These are phyloP conservation scores for Drosophila paramelanica DNA, from an alignment of 2,888 invertebrate species.

Conservation along the genomic window DNA sequence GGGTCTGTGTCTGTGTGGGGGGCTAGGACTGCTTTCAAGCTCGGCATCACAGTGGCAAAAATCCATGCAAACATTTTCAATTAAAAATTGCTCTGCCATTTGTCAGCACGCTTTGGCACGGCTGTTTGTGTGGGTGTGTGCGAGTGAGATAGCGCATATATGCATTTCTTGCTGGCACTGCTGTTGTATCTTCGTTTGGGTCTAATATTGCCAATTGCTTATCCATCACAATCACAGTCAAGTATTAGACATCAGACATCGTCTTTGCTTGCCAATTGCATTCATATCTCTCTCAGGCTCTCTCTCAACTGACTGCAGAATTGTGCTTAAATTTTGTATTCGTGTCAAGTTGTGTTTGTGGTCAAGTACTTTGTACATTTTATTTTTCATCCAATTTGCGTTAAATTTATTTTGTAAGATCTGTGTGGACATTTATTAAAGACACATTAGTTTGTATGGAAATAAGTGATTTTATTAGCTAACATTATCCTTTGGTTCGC, in stretches of 20 bases:
- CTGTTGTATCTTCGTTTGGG: conserved; percentile 32
- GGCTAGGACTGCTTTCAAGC: conserved; percentile 22
- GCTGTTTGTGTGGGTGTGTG: conserved; percentile 2
- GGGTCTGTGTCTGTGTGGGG: background rate
- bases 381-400: background rate
- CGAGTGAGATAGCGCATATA: conserved; percentile 1
- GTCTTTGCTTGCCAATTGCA: conserved; percentile 56
- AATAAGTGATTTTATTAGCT: too few species aligned
- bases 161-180: conserved; percentile 5
- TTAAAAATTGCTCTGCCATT: conserved; percentile 77
- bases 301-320: conserved; percentile 44
- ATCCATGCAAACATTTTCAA: conserved; percentile 80
- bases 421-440: too few species aligned
- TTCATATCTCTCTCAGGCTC: conserved; percentile 55
- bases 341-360: background rate
- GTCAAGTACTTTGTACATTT: background rate
- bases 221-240: conserved; percentile 78
- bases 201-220: conserved; percentile 73
- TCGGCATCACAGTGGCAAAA: conserved; percentile 68
- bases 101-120: conserved; percentile 50
- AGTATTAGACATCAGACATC: conserved; percentile 59
- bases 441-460: too few species aligned
- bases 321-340: conserved; percentile 12
- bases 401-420: too few species aligned
- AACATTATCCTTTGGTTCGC: too few species aligned